phyloP scores from a whole-genome alignment of 2,113 vertebrate genomes.

The Phrynocephalus versicolor region DNA sequence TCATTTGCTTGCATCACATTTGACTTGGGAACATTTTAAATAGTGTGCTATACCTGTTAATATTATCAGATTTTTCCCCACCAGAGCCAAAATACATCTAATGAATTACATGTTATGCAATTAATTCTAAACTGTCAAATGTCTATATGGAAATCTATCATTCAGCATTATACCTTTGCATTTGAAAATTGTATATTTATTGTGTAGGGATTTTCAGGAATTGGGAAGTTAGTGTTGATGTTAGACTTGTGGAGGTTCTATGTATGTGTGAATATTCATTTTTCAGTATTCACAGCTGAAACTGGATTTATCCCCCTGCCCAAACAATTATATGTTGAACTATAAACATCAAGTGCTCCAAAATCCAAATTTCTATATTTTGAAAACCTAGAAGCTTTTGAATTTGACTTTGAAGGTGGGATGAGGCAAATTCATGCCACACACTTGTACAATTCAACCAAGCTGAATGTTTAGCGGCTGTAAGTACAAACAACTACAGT shows the following conservation, averaged over 20 bases:
- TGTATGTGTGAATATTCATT: not conserved
- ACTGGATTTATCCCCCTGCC: not conserved
- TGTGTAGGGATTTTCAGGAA: not conserved
- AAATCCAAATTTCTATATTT: conserved; percentile 3
- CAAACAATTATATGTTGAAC: not conserved
- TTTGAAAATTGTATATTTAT: not conserved
- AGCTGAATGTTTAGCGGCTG: conserved; percentile 43
- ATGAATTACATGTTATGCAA: not conserved
- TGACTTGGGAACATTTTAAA: not conserved
- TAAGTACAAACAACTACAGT: conserved; percentile 41
- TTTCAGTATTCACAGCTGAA: not conserved
- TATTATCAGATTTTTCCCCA: not conserved
- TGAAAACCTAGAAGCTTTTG: not conserved
- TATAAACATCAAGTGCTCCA: not conserved
- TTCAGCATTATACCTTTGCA: not conserved
- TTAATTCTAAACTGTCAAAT: not conserved
- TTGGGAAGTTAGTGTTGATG: not conserved
- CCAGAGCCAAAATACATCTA: not conserved
- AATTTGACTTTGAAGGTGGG: not conserved
- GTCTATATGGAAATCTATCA: not conserved
- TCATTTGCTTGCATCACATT: not conserved
- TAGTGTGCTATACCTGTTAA: not conserved
- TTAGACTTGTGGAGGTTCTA: not conserved
- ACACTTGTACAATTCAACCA: conserved; percentile 45
- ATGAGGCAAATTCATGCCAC: conserved; percentile 34